Conservation (phyloP, 2,888 invertebrate species). For the Nemurella pictetii region DNA sequence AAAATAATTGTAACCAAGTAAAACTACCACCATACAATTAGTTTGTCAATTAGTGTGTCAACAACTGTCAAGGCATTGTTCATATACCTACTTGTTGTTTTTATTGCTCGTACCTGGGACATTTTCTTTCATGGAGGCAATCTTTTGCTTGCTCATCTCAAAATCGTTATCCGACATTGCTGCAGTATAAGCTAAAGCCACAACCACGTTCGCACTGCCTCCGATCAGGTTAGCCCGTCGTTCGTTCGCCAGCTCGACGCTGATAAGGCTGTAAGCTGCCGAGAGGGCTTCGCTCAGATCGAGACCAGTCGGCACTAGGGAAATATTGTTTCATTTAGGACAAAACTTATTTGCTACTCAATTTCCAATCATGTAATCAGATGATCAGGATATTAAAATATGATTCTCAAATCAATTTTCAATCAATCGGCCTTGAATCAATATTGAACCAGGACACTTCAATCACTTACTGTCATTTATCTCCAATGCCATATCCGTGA, state of each 20-base stretch:
- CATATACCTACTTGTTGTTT: too few species aligned
- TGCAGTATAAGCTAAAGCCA: constrained; percentile 14
- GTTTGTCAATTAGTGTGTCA: too few species aligned
- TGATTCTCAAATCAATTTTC: not conserved
- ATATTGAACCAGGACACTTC: not conserved
- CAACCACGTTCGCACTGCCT: constrained; percentile 18
- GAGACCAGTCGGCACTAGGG: not conserved
- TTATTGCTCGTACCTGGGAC: constrained; percentile 29
- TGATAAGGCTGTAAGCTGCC: not conserved
- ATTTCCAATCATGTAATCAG: not conserved
- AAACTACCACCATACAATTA: too few species aligned
- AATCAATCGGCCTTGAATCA: too few species aligned
- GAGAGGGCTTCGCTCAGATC: not conserved
- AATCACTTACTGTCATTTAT: not conserved
- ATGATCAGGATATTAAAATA: too few species aligned
- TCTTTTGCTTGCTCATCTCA: not conserved
- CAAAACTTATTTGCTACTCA: not conserved
- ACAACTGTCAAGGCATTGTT: too few species aligned
- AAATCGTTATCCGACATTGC: constrained; percentile 26
- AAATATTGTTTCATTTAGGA: too few species aligned
- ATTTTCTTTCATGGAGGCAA: not conserved
- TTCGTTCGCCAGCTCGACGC: not conserved
- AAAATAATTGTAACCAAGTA: too few species aligned
- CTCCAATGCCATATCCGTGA: not conserved
- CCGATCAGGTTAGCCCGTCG: not conserved